A percentile compares a stretch with the other conserved stretches of the same genome.
These are phyloP conservation scores for Ashinkailepas kermadecensis DNA, from an alignment of 2,888 invertebrate species.

Conservation along the genomic window DNA sequence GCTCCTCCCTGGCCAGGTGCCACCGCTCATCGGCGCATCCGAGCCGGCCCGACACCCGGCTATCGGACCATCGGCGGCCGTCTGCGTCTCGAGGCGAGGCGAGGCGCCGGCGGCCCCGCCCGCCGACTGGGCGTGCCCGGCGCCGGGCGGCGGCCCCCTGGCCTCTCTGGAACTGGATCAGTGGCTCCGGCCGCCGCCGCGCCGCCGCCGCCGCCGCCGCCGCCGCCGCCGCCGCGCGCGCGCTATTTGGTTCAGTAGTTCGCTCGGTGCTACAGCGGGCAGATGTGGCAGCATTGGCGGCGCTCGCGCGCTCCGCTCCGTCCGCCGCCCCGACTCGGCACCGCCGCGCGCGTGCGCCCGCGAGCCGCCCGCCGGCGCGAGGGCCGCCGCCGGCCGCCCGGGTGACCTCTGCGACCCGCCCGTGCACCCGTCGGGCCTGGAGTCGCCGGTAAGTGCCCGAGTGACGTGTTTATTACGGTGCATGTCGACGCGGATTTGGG, in stretches of 20 bases:
- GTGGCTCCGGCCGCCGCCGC: background rate
- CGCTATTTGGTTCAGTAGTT: constrained; percentile 21
- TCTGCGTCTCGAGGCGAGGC: background rate
- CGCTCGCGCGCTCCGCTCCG: background rate
- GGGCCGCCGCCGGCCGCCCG: background rate
- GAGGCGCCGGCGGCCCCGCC: constrained; percentile 4
- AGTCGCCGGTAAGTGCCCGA: background rate
- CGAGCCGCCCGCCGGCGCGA: background rate
- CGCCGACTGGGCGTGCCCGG: background rate
- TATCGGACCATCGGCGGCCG: background rate
- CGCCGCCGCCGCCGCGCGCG: constrained; percentile 1
- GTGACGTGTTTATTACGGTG: background rate
- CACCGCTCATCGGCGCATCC: background rate
- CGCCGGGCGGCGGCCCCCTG: background rate
- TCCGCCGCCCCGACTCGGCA: too few relatives aligned
- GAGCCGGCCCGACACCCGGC: background rate
- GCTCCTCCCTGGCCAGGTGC: background rate
- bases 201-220: constrained; percentile 1
- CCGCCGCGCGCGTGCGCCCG: background rate
- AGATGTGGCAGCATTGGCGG: background rate
- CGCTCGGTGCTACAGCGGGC: background rate
- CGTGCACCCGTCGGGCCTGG: background rate
- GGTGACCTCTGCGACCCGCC: background rate
- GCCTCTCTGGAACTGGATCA: background rate
- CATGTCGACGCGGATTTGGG: background rate